These are phyloP conservation scores for Drymodes brunneopygia DNA, from an alignment of 2,113 vertebrate genomes.

Conservation along the genomic window DNA sequence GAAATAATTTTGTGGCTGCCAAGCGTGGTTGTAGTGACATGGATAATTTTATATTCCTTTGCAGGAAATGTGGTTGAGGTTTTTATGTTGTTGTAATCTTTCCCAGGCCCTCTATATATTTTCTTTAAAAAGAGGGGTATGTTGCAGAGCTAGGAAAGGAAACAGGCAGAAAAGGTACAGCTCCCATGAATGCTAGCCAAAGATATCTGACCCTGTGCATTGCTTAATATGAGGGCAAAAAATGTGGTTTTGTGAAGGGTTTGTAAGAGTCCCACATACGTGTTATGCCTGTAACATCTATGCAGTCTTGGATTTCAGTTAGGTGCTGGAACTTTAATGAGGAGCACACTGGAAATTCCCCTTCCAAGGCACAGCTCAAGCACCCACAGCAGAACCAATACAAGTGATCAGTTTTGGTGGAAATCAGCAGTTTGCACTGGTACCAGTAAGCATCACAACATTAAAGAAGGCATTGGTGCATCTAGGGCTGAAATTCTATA, in stretches of 20 bases:
- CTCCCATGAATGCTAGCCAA: not conserved
- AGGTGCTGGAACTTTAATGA: not conserved
- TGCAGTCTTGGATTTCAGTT: not conserved
- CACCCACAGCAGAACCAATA: not conserved
- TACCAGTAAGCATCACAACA: not conserved
- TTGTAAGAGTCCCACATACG: not conserved
- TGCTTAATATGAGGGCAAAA: not conserved
- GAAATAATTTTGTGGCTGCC: not conserved
- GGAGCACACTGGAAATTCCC: not conserved
- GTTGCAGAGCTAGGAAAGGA: not conserved
- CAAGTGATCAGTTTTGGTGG: not conserved
- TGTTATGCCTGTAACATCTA: not conserved
- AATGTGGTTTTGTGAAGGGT: not conserved
- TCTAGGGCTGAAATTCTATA: not conserved
- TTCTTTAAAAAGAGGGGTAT: not conserved
- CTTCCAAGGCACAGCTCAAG: not conserved
- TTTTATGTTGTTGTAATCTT: not conserved
- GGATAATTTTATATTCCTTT: not conserved
- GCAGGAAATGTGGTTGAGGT: not conserved
- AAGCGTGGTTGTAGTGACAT: not conserved
- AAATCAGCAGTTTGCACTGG: not conserved
- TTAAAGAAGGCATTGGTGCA: not conserved
- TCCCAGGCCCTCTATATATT: not conserved
- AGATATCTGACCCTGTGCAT: not conserved
- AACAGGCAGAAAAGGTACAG: not conserved